A percentile compares a stretch with the other conserved stretches of the same genome.
Conservation (phyloP, 2,113 vertebrate species). For the Lagenorhynchus albirostris region DNA sequence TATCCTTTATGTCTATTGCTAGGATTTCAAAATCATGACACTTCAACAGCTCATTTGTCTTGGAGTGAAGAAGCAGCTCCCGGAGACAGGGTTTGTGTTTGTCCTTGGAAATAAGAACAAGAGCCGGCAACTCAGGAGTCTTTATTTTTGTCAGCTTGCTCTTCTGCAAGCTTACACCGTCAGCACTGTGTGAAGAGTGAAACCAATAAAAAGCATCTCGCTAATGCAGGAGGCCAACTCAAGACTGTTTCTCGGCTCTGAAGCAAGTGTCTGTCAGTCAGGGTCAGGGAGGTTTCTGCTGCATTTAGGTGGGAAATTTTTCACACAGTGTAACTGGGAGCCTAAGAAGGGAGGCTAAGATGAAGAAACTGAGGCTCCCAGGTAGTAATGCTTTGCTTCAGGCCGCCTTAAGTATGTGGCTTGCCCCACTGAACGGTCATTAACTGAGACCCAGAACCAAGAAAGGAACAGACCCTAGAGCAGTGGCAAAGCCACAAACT, state of each 20-base stretch:
- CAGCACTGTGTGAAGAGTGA: not conserved
- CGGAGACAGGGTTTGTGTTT: constrained; percentile 22
- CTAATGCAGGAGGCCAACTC: not conserved
- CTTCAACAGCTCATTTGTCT: constrained; percentile 64
- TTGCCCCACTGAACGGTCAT: not conserved
- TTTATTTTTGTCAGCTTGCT: constrained; percentile 52
- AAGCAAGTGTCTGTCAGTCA: constrained; percentile 49
- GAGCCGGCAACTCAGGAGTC: not conserved
- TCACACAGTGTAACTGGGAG: not conserved
- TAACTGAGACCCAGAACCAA: not conserved
- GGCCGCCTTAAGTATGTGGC: not conserved
- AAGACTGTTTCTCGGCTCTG: constrained; percentile 37
- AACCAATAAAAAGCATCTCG: constrained; percentile 39
- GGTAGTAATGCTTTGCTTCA: not conserved
- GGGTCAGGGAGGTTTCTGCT: constrained; percentile 27
- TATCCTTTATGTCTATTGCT: not conserved
- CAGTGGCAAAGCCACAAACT: not conserved
- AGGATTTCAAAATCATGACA: constrained; percentile 43
- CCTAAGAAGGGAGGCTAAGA: not conserved
- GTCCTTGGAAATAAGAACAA: constrained; percentile 32
- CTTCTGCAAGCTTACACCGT: not conserved
- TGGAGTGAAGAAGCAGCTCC: constrained; percentile 26
- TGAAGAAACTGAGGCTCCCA: not conserved
- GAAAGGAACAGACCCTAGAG: not conserved
- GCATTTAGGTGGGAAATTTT: not conserved